Percentiles rank a stretch among this genome's conserved stretches.
Conservation (phyloP, 1,140 invertebrate genomes). For the Cherax destructor region DNA sequence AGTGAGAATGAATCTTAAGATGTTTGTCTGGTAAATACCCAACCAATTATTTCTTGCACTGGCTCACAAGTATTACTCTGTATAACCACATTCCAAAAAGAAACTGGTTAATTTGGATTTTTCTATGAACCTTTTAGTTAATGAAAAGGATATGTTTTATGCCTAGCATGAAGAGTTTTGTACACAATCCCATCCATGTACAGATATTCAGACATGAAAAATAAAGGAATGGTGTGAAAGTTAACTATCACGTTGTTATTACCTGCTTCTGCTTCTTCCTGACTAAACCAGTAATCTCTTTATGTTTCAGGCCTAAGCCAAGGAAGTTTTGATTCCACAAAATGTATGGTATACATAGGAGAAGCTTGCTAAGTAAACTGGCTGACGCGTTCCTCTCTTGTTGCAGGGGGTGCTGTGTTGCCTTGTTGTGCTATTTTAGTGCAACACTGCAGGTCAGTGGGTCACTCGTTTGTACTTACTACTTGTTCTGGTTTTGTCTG, state of each 20-base stretch:
- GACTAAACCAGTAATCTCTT: constrained; percentile 49
- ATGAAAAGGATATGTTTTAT: constrained; percentile 49
- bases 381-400: constrained; percentile 67
- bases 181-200: constrained; percentile 68
- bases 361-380: constrained; percentile 65
- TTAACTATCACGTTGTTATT: constrained; percentile 57
- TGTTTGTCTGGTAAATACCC: constrained; percentile 47
- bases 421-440: constrained; percentile 69
- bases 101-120: constrained; percentile 50
- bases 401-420: constrained; percentile 70
- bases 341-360: constrained; percentile 64
- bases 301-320: constrained; percentile 63
- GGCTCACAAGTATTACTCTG: constrained; percentile 61
- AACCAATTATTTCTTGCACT: constrained; percentile 65
- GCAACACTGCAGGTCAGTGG: constrained; percentile 70
- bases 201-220: constrained; percentile 64
- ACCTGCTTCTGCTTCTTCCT: constrained; percentile 11
- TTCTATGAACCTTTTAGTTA: constrained; percentile 58
- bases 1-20: constrained; percentile 35
- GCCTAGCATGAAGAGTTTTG: constrained; percentile 64
- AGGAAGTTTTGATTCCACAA: constrained; percentile 58
- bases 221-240: constrained; percentile 69
- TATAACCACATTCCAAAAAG: constrained; percentile 63
- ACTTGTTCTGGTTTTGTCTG: constrained; percentile 69
- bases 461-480: constrained; percentile 69